Base-by-base conservation (phyloP, 1,140 invertebrate genomes). In the Drosophila punjabiensis region DNA sequence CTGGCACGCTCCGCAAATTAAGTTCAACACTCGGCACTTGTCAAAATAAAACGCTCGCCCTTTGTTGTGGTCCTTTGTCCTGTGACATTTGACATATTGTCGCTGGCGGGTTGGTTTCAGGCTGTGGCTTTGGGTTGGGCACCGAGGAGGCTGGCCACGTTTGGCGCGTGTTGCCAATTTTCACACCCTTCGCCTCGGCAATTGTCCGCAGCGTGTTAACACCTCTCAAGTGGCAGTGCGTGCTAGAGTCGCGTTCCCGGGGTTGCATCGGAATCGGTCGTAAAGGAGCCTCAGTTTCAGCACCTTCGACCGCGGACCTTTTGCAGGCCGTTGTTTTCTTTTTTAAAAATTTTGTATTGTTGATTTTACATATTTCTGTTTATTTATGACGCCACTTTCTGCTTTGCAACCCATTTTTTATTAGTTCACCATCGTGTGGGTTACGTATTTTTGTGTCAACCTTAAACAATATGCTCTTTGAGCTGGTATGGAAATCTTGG, bases 1-100 rank as follows among this genome's bases (percentile, higher is more conserved):
- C 62, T 66, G 85, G 48, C 85, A 88, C 85, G 78, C 86, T 88
- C 84, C 81, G 74, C 85, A 88, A 88, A 88, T 88, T 88, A 88
- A 90, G 85, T 88, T 88, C 78, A 79, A 79, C 78, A 80, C 74
- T 88, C 71, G 87, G 70, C 91, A 92, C 87, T 92, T 92, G 91
- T 92, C 91, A 92, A 92, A 92, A 92, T 81, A 92, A 78, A 73
- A 77, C 79, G 70, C 63, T 76, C 53, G 32, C 52, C 66, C 60
- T 66, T 74, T 64, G 68, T 66, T 60, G 35, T 53, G 55, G 50
- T 47, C 69, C 75, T 90, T 82, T 76, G 80, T 88, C 55, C 76
- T 82, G 76, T 80, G 91, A 92, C 91, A 79, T 91, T 92, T 92
- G 91, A 91, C 91, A 92, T 92, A 92, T 92, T 92, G 91, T 81